Conservation (phyloP, 2,797 vertebrate genomes). For the Molossus molossus region DNA sequence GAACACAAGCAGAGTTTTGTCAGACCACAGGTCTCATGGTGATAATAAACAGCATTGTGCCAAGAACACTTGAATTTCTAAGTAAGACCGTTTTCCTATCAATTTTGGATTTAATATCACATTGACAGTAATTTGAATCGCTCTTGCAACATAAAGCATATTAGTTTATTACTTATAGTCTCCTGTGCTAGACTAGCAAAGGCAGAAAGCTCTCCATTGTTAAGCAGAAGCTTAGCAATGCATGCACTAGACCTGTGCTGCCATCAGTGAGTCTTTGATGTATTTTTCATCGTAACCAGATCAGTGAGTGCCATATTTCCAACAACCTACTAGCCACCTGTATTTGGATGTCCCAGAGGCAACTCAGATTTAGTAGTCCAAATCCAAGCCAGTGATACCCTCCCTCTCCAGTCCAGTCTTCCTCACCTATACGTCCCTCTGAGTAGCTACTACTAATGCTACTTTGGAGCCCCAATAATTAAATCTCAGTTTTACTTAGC, state of each 20-base stretch:
- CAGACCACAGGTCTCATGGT: slow-evolving; percentile 42
- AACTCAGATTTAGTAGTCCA: neutral
- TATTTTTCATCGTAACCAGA: neutral
- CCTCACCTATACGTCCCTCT: neutral
- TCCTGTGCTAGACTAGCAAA: slow-evolving; percentile 2
- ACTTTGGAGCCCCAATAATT: neutral
- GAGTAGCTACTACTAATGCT: neutral
- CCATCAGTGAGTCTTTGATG: neutral
- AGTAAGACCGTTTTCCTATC: slow-evolving; percentile 63
- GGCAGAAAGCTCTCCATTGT: neutral
- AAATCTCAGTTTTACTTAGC: neutral
- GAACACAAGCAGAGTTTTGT: slow-evolving; percentile 57
- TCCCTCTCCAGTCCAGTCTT: neutral
- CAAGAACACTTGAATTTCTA: slow-evolving; percentile 74
- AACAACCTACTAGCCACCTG: neutral
- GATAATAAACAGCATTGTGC: slow-evolving; percentile 40
- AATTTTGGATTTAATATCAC: slow-evolving; percentile 73
- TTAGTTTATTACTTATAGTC: slow-evolving; percentile 39
- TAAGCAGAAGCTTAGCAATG: neutral
- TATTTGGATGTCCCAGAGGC: neutral
- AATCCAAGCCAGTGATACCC: neutral
- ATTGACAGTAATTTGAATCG: slow-evolving; percentile 70
- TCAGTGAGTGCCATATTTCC: neutral
- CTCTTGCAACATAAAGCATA: slow-evolving; percentile 65
- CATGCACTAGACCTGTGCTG: neutral